phyloP scores from a whole-genome alignment of 2,113 vertebrate genomes.

The Stigmatopora argus region DNA sequence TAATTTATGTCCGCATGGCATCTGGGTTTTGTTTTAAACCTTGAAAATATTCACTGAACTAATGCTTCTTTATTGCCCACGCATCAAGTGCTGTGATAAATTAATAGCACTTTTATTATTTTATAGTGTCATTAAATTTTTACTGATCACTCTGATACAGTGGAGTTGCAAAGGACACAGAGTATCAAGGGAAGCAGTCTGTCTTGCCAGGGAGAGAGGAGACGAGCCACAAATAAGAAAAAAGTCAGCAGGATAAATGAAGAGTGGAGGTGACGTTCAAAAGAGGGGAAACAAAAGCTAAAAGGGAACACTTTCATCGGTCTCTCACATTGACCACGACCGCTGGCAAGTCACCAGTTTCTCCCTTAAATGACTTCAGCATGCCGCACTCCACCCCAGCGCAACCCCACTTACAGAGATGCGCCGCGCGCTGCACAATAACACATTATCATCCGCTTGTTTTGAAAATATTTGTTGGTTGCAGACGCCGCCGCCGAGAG shows the following conservation, averaged over 20 bases:
- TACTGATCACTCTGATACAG: conserved; percentile 97
- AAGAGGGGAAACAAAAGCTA: conserved; percentile 72
- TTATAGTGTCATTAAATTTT: conserved; percentile 99
- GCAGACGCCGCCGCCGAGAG: conserved; percentile 65
- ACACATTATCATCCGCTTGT: conserved; percentile 57
- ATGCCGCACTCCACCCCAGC: conserved; percentile 66
- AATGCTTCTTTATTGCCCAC: conserved; percentile 89
- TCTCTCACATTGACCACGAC: conserved; percentile 73
- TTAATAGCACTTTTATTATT: conserved; percentile 99
- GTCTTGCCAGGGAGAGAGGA: conserved; percentile 57
- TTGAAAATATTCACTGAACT: conserved; percentile 92
- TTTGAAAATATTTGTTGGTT: conserved; percentile 62
- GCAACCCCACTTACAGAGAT: conserved; percentile 75
- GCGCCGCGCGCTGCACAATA: conserved; percentile 61
- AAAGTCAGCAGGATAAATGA: conserved; percentile 13
- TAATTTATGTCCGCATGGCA: conserved; percentile 83
- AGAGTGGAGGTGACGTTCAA: conserved; percentile 40
- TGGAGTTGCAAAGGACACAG: conserved; percentile 88
- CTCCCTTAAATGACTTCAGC: conserved; percentile 78
- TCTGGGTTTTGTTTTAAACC: conserved; percentile 89
- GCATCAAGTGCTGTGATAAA: conserved; percentile 94
- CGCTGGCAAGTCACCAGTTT: conserved; percentile 68
- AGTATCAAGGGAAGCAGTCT: conserved; percentile 80
- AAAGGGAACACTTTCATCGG: conserved; percentile 61
- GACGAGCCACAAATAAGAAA: conserved; percentile 12